Conservation (phyloP, 2,797 vertebrate species). For the Alca torda region DNA sequence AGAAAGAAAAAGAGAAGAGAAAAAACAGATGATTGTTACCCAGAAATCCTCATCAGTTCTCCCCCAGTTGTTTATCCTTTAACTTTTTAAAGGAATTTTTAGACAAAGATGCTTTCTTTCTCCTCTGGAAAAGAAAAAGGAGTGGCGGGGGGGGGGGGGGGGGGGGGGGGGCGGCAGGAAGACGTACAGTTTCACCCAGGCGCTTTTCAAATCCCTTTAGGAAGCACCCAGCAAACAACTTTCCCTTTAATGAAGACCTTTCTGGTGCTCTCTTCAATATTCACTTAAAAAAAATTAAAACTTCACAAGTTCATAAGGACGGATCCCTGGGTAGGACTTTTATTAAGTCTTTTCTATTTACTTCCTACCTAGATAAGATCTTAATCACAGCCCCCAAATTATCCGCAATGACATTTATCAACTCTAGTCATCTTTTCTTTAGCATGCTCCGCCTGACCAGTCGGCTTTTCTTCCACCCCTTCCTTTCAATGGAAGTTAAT, state of each 20-base stretch:
- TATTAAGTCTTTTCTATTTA: constrained; percentile 90
- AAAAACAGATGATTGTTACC: constrained; percentile 50
- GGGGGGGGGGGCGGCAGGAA: not conserved
- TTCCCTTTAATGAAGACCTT: constrained; percentile 41
- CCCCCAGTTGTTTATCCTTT: constrained; percentile 47
- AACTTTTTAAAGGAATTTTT: constrained; percentile 38
- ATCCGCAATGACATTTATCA: constrained; percentile 85
- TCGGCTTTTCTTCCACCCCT: constrained; percentile 81
- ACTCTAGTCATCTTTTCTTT: constrained; percentile 85
- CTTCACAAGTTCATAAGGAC: constrained; percentile 64
- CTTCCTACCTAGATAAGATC: constrained; percentile 90
- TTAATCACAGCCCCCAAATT: constrained; percentile 88
- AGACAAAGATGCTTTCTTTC: constrained; percentile 63
- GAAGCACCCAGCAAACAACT: constrained; percentile 44
- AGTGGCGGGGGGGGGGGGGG: not conserved
- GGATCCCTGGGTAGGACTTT: constrained; percentile 76
- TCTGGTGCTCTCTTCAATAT: constrained; percentile 39
- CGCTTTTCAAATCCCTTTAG: not conserved
- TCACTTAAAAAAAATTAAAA: constrained; percentile 49
- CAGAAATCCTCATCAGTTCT: constrained; percentile 53
- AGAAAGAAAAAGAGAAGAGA: constrained; percentile 29
- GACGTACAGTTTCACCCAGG: not conserved
- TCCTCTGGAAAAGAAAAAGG: not conserved
- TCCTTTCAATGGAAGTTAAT: constrained; percentile 87
- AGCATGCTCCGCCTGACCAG: constrained; percentile 79